Percentiles rank a stretch among this genome's conserved stretches.
Conservation (phyloP, 2,888 invertebrate species). For the Metacarcinus magister region DNA sequence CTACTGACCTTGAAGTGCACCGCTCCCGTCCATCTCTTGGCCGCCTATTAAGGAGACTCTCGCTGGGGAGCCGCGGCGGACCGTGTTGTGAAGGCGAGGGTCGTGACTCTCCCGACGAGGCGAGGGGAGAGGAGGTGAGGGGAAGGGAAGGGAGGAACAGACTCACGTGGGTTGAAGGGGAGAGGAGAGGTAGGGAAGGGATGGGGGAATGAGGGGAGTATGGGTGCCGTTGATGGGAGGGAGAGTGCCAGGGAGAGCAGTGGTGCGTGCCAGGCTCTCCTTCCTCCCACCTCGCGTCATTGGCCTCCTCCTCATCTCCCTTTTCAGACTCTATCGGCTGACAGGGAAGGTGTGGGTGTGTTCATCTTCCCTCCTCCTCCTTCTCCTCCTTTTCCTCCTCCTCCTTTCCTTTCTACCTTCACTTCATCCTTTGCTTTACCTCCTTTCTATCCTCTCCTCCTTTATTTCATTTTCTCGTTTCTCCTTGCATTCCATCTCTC, state of each 20-base stretch:
- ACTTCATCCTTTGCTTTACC: not conserved
- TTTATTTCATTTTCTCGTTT: too few species aligned
- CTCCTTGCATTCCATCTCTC: not conserved
- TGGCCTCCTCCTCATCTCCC: not conserved
- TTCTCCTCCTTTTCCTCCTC: not conserved
- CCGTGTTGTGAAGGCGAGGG: not conserved
- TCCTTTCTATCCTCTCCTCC: not conserved
- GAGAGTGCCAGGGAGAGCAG: not conserved
- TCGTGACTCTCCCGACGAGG: slow-evolving; percentile 1
- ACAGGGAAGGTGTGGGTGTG: not conserved
- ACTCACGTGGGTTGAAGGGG: too few species aligned
- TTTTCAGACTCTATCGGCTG: slow-evolving; percentile 17
- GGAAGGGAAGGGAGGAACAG: not conserved
- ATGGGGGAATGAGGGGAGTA: not conserved
- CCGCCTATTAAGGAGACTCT: not conserved
- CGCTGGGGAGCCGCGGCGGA: not conserved
- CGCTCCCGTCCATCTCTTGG: not conserved
- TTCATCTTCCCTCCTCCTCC: not conserved
- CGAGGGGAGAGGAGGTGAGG: not conserved
- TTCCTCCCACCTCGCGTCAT: slow-evolving; percentile 22
- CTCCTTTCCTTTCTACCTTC: not conserved
- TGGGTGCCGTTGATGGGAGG: not conserved
- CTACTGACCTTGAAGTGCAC: slow-evolving; percentile 29
- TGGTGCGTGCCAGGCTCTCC: not conserved
- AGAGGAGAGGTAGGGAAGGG: not conserved